phyloP scores from a whole-genome alignment of 35 echinoderm and acorn worm genomes.

The Apostichopus japonicus region DNA sequence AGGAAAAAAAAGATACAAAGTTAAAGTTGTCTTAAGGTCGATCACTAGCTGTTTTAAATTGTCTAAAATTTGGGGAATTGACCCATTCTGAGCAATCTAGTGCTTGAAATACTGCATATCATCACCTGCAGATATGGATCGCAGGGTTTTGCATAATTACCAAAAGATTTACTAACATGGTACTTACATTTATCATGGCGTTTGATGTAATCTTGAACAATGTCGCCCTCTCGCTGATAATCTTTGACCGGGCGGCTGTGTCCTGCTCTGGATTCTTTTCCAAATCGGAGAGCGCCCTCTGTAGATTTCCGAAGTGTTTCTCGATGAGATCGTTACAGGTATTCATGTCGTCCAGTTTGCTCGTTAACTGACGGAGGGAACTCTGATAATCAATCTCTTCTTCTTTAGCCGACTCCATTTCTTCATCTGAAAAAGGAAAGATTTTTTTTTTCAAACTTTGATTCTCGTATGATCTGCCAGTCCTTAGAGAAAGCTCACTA shows the following conservation, averaged over 20 bases:
- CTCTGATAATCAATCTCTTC: constrained; percentile 86
- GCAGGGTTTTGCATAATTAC: too few species aligned
- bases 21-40: too few species aligned
- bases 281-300: constrained; percentile 87
- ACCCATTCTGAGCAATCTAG: too few species aligned
- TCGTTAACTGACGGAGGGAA: constrained; percentile 76
- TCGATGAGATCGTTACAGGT: constrained; percentile 98
- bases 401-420: constrained; percentile 68
- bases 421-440: constrained; percentile 79
- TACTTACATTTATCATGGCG: constrained; percentile 99
- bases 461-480: too few species aligned
- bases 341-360: constrained; percentile 93
- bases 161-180: too few species aligned
- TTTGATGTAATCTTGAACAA: constrained; percentile 98
- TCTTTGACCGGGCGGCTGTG: constrained; percentile 78
- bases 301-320: constrained; percentile 85
- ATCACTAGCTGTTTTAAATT: too few species aligned
- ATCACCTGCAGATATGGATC: too few species aligned
- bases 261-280: constrained; percentile 80
- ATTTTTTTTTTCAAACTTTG: neutral
- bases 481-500: too few species aligned
- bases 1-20: too few species aligned
- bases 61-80: too few species aligned
- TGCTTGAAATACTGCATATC: too few species aligned
- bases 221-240: constrained; percentile 93